Base-by-base conservation (phyloP, 2,113 vertebrate species). In the Chlamydotis undulata region DNA sequence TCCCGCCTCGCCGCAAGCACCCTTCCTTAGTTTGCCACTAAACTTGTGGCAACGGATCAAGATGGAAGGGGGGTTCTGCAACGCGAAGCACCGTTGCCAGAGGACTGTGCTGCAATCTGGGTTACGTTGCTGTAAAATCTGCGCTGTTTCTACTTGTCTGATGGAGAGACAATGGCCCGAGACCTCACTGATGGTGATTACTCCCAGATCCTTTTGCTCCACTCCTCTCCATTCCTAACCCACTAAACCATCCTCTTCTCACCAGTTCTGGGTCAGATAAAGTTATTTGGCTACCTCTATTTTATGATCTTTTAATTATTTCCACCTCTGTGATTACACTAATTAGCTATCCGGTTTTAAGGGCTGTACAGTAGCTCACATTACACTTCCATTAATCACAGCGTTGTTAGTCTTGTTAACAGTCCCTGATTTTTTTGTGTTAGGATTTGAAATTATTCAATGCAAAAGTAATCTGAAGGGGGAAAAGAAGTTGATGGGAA, bases 261-360 rank as follows among this genome's bases (percentile, higher is more conserved):
- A 33, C 59, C 68, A 64, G 64, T 90, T 88, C 90, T 78, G 63
- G 90, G 35, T 75, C 93, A 88, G 59, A 92, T 43, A 63, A 59
- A 88, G 45, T 77, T 95, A 57, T 80, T 75, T 53, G 64, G 47
- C 83, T 89, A 91, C 77, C 70, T 95, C 90, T 93, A 65, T 90
- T 96, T 97, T 92, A 94, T 53, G 57, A 73, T 43, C 90, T 93
- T 96, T 74, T 85, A 95, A 96, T 97, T 89, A 94, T 91, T 94
- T 96, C 94, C 80, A 86, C 87, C 91, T 93, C 87, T 91, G 83
- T 95, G 95, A 96, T 96, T 95, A 83, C 81, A 18, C 94, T 95
- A 93, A 90, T 96, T 70, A 93, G 69, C 94, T 83, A 80, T 85
- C 96, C 69, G 69, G 73, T 78, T 85, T 80, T 53, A 84, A 87